A percentile compares a stretch with the other conserved stretches of the same genome.
Conservation (phyloP, 2,888 invertebrate genomes). For the Dugesia japonica region DNA sequence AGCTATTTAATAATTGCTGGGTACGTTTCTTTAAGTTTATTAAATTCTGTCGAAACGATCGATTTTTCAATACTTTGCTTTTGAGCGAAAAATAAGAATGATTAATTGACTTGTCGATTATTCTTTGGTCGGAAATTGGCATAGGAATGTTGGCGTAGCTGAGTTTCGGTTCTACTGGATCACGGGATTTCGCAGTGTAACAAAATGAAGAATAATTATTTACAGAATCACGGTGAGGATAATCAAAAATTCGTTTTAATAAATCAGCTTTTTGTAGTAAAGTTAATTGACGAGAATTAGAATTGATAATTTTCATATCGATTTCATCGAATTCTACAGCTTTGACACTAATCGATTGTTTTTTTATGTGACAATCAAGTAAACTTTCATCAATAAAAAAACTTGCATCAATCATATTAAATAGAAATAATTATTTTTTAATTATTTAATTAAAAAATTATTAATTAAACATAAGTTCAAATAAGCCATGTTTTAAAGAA, state of each 20-base stretch:
- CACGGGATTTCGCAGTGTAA: background rate
- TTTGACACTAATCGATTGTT: background rate
- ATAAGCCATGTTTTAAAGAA: slow-evolving; percentile 2
- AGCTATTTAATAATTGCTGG: slow-evolving; percentile 9
- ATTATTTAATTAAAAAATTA: background rate
- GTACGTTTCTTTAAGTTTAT: background rate
- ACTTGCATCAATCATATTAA: background rate
- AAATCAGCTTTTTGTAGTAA: slow-evolving; percentile 1
- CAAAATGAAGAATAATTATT: background rate
- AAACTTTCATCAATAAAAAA: slow-evolving; percentile 11
- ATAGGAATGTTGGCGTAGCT: slow-evolving; percentile 5
- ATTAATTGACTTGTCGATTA: background rate
- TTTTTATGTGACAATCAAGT: slow-evolving; percentile 11
- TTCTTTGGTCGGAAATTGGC: slow-evolving; percentile 13
- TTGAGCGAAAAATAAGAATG: slow-evolving; percentile 16
- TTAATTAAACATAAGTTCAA: slow-evolving; percentile 2
- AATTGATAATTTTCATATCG: slow-evolving; percentile 15
- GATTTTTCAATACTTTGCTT: slow-evolving; percentile 11
- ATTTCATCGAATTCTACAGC: slow-evolving; percentile 6
- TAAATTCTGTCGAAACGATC: background rate
- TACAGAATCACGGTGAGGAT: slow-evolving; percentile 9
- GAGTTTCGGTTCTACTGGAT: background rate
- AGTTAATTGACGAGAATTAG: slow-evolving; percentile 8
- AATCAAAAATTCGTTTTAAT: slow-evolving; percentile 9
- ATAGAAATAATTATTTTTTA: no score